These are phyloP conservation scores for Dicaeum eximium DNA, from an alignment of 2,113 vertebrate genomes.

Conservation along the genomic window DNA sequence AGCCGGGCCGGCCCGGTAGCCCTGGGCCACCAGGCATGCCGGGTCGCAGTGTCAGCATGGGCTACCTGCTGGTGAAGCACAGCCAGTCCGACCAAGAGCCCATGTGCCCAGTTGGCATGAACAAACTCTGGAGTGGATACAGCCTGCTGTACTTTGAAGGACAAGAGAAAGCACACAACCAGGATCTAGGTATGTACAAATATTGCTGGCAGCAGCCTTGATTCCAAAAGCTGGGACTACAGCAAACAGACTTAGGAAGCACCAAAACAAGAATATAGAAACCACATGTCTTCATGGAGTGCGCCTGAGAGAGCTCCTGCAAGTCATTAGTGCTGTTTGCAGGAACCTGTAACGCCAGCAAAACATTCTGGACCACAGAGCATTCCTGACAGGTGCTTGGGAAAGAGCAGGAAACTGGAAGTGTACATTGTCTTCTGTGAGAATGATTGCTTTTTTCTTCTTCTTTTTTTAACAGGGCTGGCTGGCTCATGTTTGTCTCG, in stretches of 20 bases:
- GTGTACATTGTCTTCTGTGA: background rate
- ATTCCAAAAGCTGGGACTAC: background rate
- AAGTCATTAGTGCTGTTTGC: background rate
- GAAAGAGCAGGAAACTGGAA: background rate
- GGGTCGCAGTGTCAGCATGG: conserved; percentile 90
- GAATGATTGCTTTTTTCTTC: background rate
- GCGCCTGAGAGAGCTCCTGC: background rate
- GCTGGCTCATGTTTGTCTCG: conserved; percentile 92
- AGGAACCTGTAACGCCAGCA: background rate
- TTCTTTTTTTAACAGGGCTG: conserved; percentile 74
- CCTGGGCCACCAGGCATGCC: conserved; percentile 87
- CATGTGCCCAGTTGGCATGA: conserved; percentile 95
- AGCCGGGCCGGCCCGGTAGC: conserved; percentile 76
- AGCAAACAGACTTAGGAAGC: background rate
- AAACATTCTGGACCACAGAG: background rate
- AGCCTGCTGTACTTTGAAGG: conserved; percentile 96
- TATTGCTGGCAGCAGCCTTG: background rate
- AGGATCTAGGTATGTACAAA: conserved; percentile 87
- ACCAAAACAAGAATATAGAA: background rate
- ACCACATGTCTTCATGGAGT: background rate
- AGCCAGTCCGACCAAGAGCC: conserved; percentile 90
- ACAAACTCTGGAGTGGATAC: conserved; percentile 93
- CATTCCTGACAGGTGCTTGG: background rate
- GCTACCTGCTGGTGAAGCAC: conserved; percentile 97
- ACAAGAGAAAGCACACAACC: conserved; percentile 97